Conservation (phyloP, 2,888 invertebrate species). For the Lasioglossum villosulum region DNA sequence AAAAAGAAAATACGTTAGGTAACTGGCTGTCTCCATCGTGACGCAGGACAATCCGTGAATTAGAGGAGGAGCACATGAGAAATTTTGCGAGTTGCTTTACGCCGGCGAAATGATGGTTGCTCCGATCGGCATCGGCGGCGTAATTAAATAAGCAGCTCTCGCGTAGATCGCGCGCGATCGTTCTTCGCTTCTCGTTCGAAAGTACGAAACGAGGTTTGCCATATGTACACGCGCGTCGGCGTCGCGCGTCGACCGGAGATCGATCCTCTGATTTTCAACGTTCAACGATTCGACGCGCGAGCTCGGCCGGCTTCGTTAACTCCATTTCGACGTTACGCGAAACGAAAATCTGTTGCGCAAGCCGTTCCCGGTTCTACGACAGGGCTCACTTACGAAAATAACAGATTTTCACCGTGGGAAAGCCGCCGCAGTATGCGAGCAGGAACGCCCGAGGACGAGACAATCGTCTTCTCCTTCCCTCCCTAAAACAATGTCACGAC, state of each 20-base stretch:
- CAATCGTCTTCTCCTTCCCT: neutral
- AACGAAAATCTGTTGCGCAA: slow-evolving; percentile 38
- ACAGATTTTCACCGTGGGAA: slow-evolving; percentile 54
- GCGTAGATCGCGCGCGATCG: neutral
- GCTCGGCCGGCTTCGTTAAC: neutral
- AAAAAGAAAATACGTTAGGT: slow-evolving; percentile 36
- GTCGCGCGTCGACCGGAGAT: no score
- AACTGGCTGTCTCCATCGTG: slow-evolving; percentile 22
- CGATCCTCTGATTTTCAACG: neutral
- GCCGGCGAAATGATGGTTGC: neutral
- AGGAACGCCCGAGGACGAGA: slow-evolving; percentile 11
- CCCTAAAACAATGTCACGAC: slow-evolving; percentile 6
- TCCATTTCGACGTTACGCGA: slow-evolving; percentile 27
- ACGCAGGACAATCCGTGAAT: slow-evolving; percentile 15
- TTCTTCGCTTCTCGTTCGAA: neutral
- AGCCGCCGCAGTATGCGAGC: neutral
- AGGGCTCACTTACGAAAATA: slow-evolving; percentile 36
- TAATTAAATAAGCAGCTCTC: neutral
- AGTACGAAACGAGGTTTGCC: neutral
- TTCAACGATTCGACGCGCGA: slow-evolving; percentile 7
- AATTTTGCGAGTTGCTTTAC: neutral
- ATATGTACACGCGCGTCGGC: neutral
- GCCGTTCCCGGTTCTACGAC: neutral
- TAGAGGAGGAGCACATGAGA: slow-evolving; percentile 5
- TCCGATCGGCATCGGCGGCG: neutral